Base-by-base conservation (phyloP, 2,113 vertebrate species). In the Microcebus ravelobensis region DNA sequence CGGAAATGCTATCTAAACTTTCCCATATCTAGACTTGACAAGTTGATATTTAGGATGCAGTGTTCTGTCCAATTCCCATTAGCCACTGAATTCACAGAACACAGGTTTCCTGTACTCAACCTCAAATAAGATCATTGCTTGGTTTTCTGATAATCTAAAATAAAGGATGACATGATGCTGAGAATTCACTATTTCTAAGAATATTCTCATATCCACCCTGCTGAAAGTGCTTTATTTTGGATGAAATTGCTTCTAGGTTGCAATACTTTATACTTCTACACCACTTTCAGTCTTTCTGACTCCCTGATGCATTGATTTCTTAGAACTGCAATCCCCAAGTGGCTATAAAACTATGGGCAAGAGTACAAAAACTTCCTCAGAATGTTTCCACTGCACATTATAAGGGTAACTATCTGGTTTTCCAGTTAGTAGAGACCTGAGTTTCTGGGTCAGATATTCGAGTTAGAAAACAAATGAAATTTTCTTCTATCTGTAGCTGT, bases 171-270 rank as follows among this genome's bases (percentile, higher is more conserved):
- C 31, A 71, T 31, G 27, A 85, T 82, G 4, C 17, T 52, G 45
- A 81, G 5, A 91, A 80, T 55, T 59, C 18, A 87, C 71, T 87
- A 34, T 87, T 94, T 96, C 71, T 39, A 84, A 61, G 57, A 96
- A 95, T 90, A 61, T 52, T 87, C 45, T 91, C 59, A 76, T 55
- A 71, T 71, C n/a, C 2, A 55, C 15, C 34, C 61, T 9, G 2
- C 50, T 95, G 92, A 71, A 97, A 87, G n/a, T 95, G 63, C 63
- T 95, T 90, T 95, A 65, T 85, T 96, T 96, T 74, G 68, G 15
- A 96, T 83, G 10, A 96, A 97, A 95, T 77, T 94, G 34, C 63
- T 70, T 95, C 84, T 92, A 77, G 18, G 15, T 81, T 76, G 17
- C 29, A 95, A 55, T 55, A 48, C 29, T 81, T 8, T 65, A 71